A percentile compares a stretch with the other conserved stretches of the same genome.
Conservation (phyloP, 2,888 invertebrate species). For the Hartigia nigra region DNA sequence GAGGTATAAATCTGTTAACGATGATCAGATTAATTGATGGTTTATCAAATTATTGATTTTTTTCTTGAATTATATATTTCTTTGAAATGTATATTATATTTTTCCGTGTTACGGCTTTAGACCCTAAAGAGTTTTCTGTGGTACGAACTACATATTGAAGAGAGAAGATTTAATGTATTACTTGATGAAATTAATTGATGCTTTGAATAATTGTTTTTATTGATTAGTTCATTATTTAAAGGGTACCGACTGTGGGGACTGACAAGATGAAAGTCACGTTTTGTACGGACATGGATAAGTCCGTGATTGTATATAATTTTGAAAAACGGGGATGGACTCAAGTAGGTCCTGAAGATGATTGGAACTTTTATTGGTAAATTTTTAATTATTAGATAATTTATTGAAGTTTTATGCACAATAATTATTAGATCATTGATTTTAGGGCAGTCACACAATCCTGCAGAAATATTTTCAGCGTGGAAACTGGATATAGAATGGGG, state of each 20-base stretch:
- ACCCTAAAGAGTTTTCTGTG: neutral
- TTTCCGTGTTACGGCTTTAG: neutral
- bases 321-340: constrained; percentile 91
- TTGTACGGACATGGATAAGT: constrained; percentile 93
- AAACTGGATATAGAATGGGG: constrained; percentile 90
- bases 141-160: neutral
- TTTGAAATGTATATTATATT: neutral
- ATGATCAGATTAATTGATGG: neutral
- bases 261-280: constrained; percentile 73
- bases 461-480: constrained; percentile 89
- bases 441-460: constrained; percentile 92
- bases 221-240: constrained; percentile 17
- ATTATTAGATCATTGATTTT: constrained; percentile 27
- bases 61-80: neutral
- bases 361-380: constrained; percentile 91
- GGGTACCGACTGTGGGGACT: constrained; percentile 45
- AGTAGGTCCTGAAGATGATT: constrained; percentile 90
- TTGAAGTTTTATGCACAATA: neutral
- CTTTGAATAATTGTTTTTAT: neutral
- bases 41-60: neutral
- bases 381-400: neutral
- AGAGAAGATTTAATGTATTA: neutral
- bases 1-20: constrained; percentile 40
- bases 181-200: neutral
- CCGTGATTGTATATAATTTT: constrained; percentile 91